Base-by-base conservation (phyloP, 1,140 invertebrate species). In the Calycopis cecrops region DNA sequence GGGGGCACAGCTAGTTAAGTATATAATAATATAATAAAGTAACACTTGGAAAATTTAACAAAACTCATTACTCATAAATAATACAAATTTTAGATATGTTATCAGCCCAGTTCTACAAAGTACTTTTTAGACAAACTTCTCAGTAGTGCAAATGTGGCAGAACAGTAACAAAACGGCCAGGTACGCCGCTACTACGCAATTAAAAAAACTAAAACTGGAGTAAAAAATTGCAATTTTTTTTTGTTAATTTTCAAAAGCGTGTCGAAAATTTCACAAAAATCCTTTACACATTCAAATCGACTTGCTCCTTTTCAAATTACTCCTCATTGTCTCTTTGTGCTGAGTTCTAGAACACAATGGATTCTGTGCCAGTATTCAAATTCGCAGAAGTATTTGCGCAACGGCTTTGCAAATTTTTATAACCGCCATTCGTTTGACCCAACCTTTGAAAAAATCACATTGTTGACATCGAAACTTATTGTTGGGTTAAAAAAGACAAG, bases 351-450 rank as follows among this genome's bases (percentile, higher is more conserved):
- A 49, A 28, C 42, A 68, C 73, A 77, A 76, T 69, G 71, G 68
- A 65, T 55, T 78, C 73, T 61, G 54, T 62, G 62, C 60, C 69
- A 73, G 72, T 80, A 78, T 82, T 73, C 65, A 76, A 77, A 80
- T 85, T 83, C 79, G 70, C 62, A 77, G 82, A 85, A 85, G 55
- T 47, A 53, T 65, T 81, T 77, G 67, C 71, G 64, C 71, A 70
- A 80, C 69, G 60, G 65, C 75, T 72, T 33, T 53, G 21, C 42
- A 14, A 53, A 44, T 12, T 42, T 53, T 53, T 53, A 44, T 42
- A 34, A 33, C 21, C 18, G 35, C 33, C 33, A 28, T 28, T 28
- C 35, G 34, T 16, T n/a, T 52, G 18, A 53, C 40, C 38, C 52
- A 47, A 53, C 42, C 42, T 16, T 16, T 44, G 17, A 44, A 53